A percentile compares a stretch with the other conserved stretches of the same genome.
Conservation (phyloP, 2,113 vertebrate genomes). For the Phylloscopus whistleri region DNA sequence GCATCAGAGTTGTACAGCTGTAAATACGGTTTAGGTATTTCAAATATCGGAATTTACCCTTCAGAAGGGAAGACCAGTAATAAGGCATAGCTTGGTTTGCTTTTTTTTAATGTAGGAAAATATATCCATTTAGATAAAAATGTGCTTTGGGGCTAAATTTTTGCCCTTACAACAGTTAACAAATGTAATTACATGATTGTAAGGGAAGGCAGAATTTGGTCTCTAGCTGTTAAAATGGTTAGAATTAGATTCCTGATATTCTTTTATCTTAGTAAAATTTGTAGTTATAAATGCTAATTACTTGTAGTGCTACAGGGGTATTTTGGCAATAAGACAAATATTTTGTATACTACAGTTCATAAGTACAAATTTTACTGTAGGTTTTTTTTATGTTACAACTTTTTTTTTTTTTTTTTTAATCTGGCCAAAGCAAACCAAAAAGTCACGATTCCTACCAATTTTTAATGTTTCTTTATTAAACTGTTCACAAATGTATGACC, state of each 20-base stretch:
- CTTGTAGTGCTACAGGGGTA: background rate
- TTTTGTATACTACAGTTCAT: background rate
- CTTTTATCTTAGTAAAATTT: slow-evolving; percentile 17
- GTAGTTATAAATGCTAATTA: slow-evolving; percentile 16
- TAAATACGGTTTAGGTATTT: slow-evolving; percentile 68
- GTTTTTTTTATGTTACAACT: background rate
- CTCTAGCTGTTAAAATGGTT: background rate
- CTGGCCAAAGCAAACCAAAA: background rate
- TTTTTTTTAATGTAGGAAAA: background rate
- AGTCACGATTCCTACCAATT: background rate
- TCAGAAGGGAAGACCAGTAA: slow-evolving; percentile 49
- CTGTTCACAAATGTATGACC: background rate
- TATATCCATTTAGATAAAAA: background rate
- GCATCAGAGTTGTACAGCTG: slow-evolving; percentile 52
- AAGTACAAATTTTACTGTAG: background rate
- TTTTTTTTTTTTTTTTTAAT: background rate
- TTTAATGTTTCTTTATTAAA: background rate
- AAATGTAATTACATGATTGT: background rate
- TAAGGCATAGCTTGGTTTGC: background rate
- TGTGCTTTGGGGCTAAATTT: background rate
- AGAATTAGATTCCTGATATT: background rate
- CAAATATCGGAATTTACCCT: slow-evolving; percentile 62
- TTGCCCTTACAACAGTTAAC: background rate
- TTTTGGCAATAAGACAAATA: background rate
- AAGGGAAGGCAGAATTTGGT: background rate